Base-by-base conservation (phyloP, 1,140 invertebrate genomes). In the Drosophila nasuta region DNA sequence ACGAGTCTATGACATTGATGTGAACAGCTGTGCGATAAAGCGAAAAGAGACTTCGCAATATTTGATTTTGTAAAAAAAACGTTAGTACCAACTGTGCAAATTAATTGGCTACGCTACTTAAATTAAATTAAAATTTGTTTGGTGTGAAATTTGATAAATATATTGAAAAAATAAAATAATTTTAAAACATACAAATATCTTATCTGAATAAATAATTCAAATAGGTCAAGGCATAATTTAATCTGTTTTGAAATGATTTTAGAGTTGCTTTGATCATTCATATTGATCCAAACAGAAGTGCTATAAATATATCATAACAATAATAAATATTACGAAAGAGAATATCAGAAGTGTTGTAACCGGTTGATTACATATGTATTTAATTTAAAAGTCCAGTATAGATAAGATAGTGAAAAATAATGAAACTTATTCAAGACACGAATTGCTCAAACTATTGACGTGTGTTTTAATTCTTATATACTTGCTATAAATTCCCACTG, bases 1-100 rank as follows among this genome's bases (percentile, higher is more conserved):
- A 8, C 8, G 28, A 46, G 52, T 66, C 33, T 66, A 15, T 43
- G 28, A 17, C 17, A 15, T 49, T 15, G 25, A 62, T 10, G 51
- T 64, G 6, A 46, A 38, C 63, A 79, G 38, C 43, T 60, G 46
- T 71, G 45, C 46, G 76, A 72, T 79, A 73, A 73, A 41, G 20
- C 3, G 20, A 59, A 11, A 45, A 28, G 6, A 30, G 57, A 57
- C 54, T n/a, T 28, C 5, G 49, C 20, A 35, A 17, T 10, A 25
- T 28, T 30, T 6, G 1, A 25, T 49, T 28, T 3, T n/a, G 10
- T 8, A 3, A 11, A 25, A 49, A n/a, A 43, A 43, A 35, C 2
- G 35, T 4, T 10, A 43, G 11, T 43, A 13, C 11, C n/a, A 25
- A 25, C 20, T 25, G 20, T 25, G 20, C 20, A 25, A 25, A 25